These are phyloP conservation scores for Allobates femoralis DNA, from an alignment of 2,797 vertebrate genomes.

Conservation along the genomic window DNA sequence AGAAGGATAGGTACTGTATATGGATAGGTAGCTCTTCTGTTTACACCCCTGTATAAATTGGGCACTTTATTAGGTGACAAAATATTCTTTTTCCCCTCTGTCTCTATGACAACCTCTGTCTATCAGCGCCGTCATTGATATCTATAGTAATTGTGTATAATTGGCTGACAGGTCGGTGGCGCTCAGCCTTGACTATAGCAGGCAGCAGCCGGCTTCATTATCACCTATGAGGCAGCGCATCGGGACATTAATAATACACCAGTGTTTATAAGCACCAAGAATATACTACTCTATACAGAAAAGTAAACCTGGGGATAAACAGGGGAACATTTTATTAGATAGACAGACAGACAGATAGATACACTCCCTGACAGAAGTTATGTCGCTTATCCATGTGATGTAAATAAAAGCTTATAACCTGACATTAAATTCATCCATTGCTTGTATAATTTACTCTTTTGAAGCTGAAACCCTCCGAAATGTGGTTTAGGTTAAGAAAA, in stretches of 20 bases:
- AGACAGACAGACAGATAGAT: neutral
- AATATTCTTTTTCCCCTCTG: neutral
- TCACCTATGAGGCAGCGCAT: slow-evolving; percentile 11
- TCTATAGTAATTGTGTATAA: slow-evolving; percentile 47
- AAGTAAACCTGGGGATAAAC: too few species aligned
- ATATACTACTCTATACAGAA: too few species aligned
- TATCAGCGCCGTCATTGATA: slow-evolving; percentile 38
- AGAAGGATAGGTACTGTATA: neutral
- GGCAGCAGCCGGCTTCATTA: slow-evolving; percentile 13
- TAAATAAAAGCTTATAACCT: too few species aligned
- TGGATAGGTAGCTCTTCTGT: slow-evolving; percentile 4
- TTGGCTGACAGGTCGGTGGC: slow-evolving; percentile 9
- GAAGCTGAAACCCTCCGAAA: too few species aligned
- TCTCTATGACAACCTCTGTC: neutral
- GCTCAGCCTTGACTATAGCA: slow-evolving; percentile 16
- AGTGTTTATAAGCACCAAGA: too few species aligned
- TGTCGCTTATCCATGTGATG: too few species aligned
- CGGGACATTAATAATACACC: neutral
- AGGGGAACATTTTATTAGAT: neutral
- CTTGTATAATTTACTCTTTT: too few species aligned
- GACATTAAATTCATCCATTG: too few species aligned
- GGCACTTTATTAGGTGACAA: neutral
- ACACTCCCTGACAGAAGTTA: too few species aligned
- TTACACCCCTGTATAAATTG: too few species aligned
- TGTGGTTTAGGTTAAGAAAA: too few species aligned